Percentiles rank a stretch among this genome's conserved stretches.
Evolutionary conservation across 2,797 vertebrate genomes (phyloP).

Genomic region (Xerus rutilus): DNA sequence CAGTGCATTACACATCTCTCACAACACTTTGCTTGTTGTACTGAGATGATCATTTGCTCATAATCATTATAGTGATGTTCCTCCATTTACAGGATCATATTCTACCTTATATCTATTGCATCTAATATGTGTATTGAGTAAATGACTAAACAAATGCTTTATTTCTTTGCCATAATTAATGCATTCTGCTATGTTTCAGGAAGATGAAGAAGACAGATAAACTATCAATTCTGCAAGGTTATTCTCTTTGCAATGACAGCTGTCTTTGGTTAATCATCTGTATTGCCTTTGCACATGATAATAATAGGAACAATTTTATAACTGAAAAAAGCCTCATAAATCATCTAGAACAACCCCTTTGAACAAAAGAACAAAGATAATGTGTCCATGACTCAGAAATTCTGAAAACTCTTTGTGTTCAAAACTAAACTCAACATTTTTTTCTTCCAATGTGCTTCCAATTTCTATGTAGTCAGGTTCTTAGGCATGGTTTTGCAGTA

Average conservation of each 20-base stretch:
- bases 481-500: not conserved
- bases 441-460: not conserved
- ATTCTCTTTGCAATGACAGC: not conserved
- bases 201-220: not conserved
- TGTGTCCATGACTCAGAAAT: not conserved
- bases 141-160: not conserved
- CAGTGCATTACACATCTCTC: not conserved
- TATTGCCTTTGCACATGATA: not conserved
- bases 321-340: conserved; percentile 1
- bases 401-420: not conserved
- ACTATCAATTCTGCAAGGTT: not conserved
- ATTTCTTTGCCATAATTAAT: not conserved
- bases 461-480: not conserved
- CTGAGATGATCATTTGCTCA: not conserved
- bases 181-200: not conserved
- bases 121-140: not conserved
- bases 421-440: not conserved
- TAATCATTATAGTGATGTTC: not conserved
- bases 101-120: not conserved
- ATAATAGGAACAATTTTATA: conserved; percentile 28
- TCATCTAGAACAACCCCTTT: not conserved
- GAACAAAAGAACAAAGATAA: conserved; percentile 2
- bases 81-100: not conserved
- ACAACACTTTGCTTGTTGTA: not conserved
- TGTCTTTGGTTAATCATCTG: conserved; percentile 41